Evolutionary conservation across 2,888 invertebrate genomes (phyloP).

Genomic region (Microchrysa polita): DNA sequence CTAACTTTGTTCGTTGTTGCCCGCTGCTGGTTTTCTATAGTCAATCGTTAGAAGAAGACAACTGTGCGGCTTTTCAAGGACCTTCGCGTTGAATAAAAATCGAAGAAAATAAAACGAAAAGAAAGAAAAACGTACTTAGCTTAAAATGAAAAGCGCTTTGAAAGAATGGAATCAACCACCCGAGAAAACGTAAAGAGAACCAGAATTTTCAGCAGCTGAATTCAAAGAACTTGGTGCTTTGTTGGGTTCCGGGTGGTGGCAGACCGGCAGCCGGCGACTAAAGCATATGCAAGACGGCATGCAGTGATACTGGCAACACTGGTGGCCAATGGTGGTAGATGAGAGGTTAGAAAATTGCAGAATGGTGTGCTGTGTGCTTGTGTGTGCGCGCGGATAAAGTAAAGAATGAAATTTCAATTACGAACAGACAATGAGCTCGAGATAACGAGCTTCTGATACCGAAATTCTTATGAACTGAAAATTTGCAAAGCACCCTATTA

Average conservation of each 20-base stretch:
- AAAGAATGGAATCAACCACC: conserved; percentile 36
- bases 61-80: too few species aligned
- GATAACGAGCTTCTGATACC: conserved; percentile 38
- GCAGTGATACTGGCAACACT: conserved; percentile 16
- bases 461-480: conserved; percentile 43
- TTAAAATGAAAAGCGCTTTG: conserved; percentile 27
- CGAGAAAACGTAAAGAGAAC: conserved; percentile 13
- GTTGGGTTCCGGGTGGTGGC: background rate
- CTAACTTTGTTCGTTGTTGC: too few species aligned
- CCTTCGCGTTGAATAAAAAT: background rate
- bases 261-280: background rate
- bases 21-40: too few species aligned
- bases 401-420: conserved; percentile 40
- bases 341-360: too few species aligned
- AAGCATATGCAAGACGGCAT: background rate
- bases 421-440: conserved; percentile 33
- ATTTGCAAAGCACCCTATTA: conserved; percentile 42
- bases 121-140: conserved; percentile 27
- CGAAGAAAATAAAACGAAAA: background rate
- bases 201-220: conserved; percentile 24
- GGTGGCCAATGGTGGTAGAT: conserved; percentile 13
- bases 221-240: background rate
- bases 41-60: too few species aligned
- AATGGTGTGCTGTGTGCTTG: too few species aligned
- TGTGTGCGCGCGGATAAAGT: conserved; percentile 28